Evolutionary conservation across 1,140 invertebrate genomes (phyloP).

Genomic region (Asobara japonica): DNA sequence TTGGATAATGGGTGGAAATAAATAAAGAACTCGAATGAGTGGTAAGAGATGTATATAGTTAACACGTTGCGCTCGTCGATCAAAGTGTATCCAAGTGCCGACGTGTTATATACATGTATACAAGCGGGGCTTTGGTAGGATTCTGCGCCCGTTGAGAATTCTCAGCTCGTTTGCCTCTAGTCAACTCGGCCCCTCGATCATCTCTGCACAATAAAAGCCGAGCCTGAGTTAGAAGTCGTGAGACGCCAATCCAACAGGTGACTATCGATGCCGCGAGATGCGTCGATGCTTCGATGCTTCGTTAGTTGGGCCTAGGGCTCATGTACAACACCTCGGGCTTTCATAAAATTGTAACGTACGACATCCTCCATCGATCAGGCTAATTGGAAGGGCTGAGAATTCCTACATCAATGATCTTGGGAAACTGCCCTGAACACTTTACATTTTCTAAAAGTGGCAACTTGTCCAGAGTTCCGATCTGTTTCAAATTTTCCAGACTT

Average conservation of each 20-base stretch:
- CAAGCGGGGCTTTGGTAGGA: neutral
- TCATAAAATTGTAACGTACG: neutral
- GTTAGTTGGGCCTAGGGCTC: neutral
- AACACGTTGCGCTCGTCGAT: slow-evolving; percentile 34
- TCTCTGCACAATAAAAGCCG: neutral
- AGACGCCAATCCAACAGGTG: slow-evolving; percentile 34
- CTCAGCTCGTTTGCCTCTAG: slow-evolving; percentile 28
- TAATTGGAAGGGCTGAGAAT: no score
- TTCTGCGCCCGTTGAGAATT: slow-evolving; percentile 22
- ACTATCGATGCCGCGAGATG: slow-evolving; percentile 33
- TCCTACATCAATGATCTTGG: no score
- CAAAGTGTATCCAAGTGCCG: slow-evolving; percentile 31
- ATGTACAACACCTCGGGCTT: slow-evolving; percentile 19
- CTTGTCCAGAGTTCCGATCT: no score
- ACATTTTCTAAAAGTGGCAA: no score
- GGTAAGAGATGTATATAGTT: no score
- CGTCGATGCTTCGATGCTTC: slow-evolving; percentile 9
- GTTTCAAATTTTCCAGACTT: no score
- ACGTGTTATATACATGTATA: slow-evolving; percentile 11
- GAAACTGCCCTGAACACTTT: no score
- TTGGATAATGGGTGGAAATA: no score
- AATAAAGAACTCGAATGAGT: no score
- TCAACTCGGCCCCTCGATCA: slow-evolving; percentile 25
- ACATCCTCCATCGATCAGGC: slow-evolving; percentile 16
- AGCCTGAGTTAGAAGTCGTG: slow-evolving; percentile 24